Percentiles rank a stretch among this genome's conserved stretches.
phyloP scores from a whole-genome alignment of 30 jellyfish, hydroid and myxozoan species.

The Morbakka virulenta region DNA sequence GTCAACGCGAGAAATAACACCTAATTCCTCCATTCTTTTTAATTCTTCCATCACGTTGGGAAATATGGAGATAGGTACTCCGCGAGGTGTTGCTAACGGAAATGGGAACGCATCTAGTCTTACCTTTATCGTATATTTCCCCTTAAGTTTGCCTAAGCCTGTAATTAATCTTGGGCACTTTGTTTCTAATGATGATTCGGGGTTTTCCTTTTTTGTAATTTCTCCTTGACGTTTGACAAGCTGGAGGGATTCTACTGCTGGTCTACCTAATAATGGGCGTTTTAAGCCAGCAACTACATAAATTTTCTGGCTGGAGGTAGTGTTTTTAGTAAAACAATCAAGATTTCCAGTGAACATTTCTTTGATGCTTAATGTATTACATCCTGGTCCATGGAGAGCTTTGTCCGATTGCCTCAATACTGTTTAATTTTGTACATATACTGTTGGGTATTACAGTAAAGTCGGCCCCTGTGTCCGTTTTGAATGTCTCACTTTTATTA shows the following conservation, averaged over 20 bases:
- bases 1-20: constrained; percentile 34
- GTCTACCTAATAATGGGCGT: not conserved
- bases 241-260: not conserved
- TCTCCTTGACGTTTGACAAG: too few relatives aligned
- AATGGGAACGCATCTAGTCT: constrained; percentile 35
- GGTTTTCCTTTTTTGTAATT: not conserved
- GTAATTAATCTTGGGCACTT: constrained; percentile 3
- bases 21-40: constrained; percentile 35
- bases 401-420: too few relatives aligned
- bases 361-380: too few relatives aligned
- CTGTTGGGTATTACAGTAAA: not conserved
- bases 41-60: constrained; percentile 22
- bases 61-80: constrained; percentile 37
- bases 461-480: not conserved
- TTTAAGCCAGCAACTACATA: not conserved
- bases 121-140: constrained; percentile 24
- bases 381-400: too few relatives aligned
- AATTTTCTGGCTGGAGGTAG: not conserved
- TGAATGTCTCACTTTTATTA: constrained; percentile 1
- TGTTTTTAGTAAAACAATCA: too few relatives aligned
- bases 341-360: too few relatives aligned
- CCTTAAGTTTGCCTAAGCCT: constrained; percentile 36
- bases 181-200: not conserved
- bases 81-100: constrained; percentile 44
- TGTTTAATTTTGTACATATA: constrained; percentile 13